Percentiles rank a stretch among this genome's conserved stretches.
phyloP scores from a whole-genome alignment of 2,113 vertebrate species.

The Aegithalos caudatus region DNA sequence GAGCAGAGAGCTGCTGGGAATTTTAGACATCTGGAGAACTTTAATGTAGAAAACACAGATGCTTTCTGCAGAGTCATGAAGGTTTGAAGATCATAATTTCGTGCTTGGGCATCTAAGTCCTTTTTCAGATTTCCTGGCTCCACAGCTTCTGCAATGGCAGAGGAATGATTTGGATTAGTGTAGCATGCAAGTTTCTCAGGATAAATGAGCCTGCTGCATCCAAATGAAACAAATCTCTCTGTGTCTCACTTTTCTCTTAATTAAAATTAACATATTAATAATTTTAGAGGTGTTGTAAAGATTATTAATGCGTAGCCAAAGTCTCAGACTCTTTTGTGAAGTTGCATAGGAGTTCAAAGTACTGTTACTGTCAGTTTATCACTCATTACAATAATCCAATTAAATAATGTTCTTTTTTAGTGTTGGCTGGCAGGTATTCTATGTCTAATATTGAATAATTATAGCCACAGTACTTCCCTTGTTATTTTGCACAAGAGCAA shows the following conservation, averaged over 20 bases:
- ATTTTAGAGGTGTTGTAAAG: background rate
- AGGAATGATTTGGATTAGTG: background rate
- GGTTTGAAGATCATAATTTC: background rate
- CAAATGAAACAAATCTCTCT: background rate
- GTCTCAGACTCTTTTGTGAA: background rate
- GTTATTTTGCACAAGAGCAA: background rate
- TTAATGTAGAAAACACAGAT: constrained; percentile 17
- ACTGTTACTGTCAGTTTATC: background rate
- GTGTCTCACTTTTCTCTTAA: background rate
- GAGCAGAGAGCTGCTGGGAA: background rate
- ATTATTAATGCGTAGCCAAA: background rate
- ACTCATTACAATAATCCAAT: background rate
- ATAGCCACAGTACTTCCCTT: background rate
- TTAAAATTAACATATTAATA: background rate
- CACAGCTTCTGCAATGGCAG: background rate
- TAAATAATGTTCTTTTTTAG: background rate
- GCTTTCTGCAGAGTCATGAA: background rate
- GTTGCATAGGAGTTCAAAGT: background rate
- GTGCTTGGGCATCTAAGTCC: background rate
- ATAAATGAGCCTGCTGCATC: background rate
- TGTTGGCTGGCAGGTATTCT: background rate
- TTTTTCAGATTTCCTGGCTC: constrained; percentile 40
- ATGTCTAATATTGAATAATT: background rate
- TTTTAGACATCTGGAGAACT: constrained; percentile 21
- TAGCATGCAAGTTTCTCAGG: background rate